Evolutionary conservation across 92 coral and sea anemone species (phyloP), one percentile per base, ranked within the genome.

Genomic region (Bergia puertoricense): DNA sequence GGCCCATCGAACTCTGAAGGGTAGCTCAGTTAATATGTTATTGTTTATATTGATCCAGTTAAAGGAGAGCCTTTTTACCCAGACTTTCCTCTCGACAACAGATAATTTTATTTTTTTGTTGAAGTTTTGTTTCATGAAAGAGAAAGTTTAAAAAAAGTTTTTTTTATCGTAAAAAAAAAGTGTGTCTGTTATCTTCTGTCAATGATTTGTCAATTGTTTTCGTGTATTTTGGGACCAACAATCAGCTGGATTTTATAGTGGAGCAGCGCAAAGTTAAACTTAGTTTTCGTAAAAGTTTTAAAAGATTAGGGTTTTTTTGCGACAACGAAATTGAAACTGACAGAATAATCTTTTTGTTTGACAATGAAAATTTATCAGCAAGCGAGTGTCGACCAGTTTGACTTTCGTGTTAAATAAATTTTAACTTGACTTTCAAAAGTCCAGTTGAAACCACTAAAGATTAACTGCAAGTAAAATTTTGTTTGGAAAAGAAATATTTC

Each of bases 321-420:
- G 67, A 43, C 16, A 48, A 50, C 67, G 44, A 71, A 71, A 74
- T 30, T 54, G 40, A 46, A 78, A 79, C 40, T 79, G 42, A 23
- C 82, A 45, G 20, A n/a, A 71, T 40, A 83, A 71, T 69, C 67
- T 84, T 84, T 84, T 84, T 46, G 78, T 84, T 84, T 71, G 38
- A 83, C 43, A 83, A 40, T 66, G 86, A 50, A 83, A 83, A 42
- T 83, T 23, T 16, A 16, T 69, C 36, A 66, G 37, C 39, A 72
- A 11, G 75, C 44, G 11, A 74, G 30, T 5, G 4, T 72, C 78
- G 87, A 72, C 87, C 77, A 68, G 87, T 84, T 84, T 75, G 45
- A 84, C 72, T 84, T 84, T 84, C 87, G 45, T 84, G 87, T 84
- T 84, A 46, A 13, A 36, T 80, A 7, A 69, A 46, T 8, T 44